Evolutionary conservation across 2,797 vertebrate genomes (phyloP).

Genomic region (Huso huso): DNA sequence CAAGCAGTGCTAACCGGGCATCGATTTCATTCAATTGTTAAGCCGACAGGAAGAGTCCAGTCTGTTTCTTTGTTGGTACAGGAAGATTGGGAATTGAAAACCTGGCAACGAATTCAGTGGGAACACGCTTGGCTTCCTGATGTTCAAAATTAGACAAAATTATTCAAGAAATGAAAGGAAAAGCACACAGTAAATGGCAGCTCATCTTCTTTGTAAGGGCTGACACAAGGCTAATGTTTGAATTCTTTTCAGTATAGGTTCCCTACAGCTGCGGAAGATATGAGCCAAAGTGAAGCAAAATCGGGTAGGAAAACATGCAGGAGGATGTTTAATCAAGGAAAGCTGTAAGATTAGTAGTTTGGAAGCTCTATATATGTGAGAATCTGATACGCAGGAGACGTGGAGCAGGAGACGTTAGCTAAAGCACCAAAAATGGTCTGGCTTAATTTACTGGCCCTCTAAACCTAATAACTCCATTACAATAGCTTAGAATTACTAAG

Average conservation of each 20-base stretch:
- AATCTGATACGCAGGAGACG: too few relatives aligned
- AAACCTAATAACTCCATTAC: too few relatives aligned
- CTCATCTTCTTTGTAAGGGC: slow-evolving; percentile 3
- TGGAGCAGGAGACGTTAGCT: too few relatives aligned
- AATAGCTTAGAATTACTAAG: too few relatives aligned
- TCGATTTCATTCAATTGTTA: not conserved
- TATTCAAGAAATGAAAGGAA: slow-evolving; percentile 2
- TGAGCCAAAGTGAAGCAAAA: not conserved
- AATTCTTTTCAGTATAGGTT: not conserved
- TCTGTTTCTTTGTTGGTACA: slow-evolving; percentile 8
- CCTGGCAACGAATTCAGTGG: slow-evolving; percentile 1
- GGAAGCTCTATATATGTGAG: not conserved
- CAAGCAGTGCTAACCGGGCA: too few relatives aligned
- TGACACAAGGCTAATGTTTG: not conserved
- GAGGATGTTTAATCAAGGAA: not conserved
- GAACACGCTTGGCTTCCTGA: slow-evolving; percentile 6
- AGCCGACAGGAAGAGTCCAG: slow-evolving; percentile 12
- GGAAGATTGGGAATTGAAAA: slow-evolving; percentile 14
- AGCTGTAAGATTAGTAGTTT: not conserved
- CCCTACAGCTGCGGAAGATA: not conserved
- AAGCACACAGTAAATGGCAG: not conserved
- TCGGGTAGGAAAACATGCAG: not conserved
- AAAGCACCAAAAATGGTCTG: too few relatives aligned
- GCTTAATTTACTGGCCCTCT: too few relatives aligned
- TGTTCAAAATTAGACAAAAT: slow-evolving; percentile 5